Percentiles rank a stretch among this genome's conserved stretches.
These are phyloP conservation scores for Gymnorhina tibicen DNA, from an alignment of 2,113 vertebrate species.

Conservation along the genomic window DNA sequence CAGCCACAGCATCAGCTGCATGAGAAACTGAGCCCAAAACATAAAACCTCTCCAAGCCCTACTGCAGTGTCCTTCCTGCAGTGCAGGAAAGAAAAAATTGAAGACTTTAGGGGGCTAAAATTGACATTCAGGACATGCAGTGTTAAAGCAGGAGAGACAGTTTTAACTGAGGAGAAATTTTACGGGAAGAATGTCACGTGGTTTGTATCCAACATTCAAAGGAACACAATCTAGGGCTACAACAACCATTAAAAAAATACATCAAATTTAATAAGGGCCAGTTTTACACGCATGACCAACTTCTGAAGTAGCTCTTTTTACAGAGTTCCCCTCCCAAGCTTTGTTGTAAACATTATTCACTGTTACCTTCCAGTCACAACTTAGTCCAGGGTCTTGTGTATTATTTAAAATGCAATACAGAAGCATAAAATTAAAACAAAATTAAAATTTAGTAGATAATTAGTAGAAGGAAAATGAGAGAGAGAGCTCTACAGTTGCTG, in stretches of 20 bases:
- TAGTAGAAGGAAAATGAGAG: neutral
- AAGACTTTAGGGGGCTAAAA: neutral
- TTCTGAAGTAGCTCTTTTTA: neutral
- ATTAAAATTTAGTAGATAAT: neutral
- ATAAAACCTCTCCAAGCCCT: neutral
- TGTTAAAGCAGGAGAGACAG: neutral
- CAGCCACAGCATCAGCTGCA: neutral
- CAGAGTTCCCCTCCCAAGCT: neutral
- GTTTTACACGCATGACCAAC: neutral
- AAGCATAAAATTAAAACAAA: neutral
- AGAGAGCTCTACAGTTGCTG: fast-evolving
- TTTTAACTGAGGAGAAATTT: neutral
- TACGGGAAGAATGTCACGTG: neutral
- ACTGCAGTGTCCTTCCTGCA: neutral
- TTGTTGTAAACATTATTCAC: neutral
- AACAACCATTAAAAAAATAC: neutral
- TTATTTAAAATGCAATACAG: neutral
- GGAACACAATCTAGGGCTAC: neutral
- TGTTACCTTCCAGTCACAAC: neutral
- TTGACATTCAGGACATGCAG: neutral
- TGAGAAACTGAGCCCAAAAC: neutral
- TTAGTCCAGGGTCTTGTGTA: neutral
- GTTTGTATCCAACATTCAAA: neutral
- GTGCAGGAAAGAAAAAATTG: neutral
- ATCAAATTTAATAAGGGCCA: neutral